Evolutionary conservation across 2,797 vertebrate genomes (phyloP).

Genomic region (Onychomys torridus): DNA sequence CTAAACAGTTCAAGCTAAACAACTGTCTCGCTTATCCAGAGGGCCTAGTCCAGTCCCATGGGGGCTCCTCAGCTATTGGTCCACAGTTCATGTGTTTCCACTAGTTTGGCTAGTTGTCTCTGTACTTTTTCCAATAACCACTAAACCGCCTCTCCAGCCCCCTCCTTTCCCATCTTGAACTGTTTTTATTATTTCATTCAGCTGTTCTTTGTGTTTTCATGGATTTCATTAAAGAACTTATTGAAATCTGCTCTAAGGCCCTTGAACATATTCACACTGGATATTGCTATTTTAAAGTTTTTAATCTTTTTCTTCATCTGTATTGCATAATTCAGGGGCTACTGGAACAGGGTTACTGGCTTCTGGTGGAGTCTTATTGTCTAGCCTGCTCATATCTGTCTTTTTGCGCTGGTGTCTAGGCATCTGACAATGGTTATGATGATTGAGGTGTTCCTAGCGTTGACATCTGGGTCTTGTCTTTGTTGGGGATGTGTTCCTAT

Average conservation of each 20-base stretch:
- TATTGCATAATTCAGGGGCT: background rate
- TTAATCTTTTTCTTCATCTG: background rate
- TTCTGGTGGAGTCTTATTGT: background rate
- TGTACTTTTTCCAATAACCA: too few species aligned
- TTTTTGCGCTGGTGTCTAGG: background rate
- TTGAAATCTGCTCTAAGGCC: background rate
- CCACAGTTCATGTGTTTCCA: too few species aligned
- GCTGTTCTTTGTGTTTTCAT: background rate
- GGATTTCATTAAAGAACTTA: background rate
- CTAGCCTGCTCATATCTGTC: background rate
- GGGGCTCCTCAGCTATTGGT: too few species aligned
- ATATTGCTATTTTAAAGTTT: background rate
- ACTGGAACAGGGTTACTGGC: background rate
- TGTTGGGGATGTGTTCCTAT: background rate
- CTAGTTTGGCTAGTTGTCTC: too few species aligned
- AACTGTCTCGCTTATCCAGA: too few species aligned
- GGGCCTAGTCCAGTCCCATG: too few species aligned
- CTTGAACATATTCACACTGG: background rate
- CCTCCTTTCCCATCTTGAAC: background rate
- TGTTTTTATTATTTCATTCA: background rate
- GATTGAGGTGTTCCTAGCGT: background rate
- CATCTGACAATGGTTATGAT: background rate
- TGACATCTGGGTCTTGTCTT: background rate
- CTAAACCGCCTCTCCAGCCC: too few species aligned
- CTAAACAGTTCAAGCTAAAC: too few species aligned